A percentile compares a stretch with the other conserved stretches of the same genome.
Conservation (phyloP, 2,888 invertebrate species). For the Conomelus anceps region DNA sequence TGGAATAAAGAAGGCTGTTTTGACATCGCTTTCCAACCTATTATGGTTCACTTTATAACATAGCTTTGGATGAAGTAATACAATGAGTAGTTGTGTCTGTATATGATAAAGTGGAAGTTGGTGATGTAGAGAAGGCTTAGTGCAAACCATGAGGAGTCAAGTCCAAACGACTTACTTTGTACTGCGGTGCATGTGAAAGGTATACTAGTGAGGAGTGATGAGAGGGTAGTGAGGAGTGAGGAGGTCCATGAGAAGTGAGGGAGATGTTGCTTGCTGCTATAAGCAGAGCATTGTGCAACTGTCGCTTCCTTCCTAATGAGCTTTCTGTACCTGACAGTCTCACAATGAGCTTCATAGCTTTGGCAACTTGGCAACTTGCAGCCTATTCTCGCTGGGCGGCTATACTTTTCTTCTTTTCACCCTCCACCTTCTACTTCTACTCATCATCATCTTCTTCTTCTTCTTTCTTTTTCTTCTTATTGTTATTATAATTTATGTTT, state of each 20-base stretch:
- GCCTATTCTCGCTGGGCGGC: neutral
- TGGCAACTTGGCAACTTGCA: neutral
- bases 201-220: neutral
- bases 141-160: neutral
- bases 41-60: too few relatives aligned
- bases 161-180: neutral
- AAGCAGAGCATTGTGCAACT: neutral
- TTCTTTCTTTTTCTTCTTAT: too few relatives aligned
- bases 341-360: neutral
- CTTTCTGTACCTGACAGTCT: neutral
- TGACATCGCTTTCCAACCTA: too few relatives aligned
- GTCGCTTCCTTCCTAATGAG: neutral
- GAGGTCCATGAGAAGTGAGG: neutral
- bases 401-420: neutral
- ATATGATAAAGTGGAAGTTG: neutral
- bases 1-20: too few relatives aligned
- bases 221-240: neutral
- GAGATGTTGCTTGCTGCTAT: too few relatives aligned
- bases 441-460: neutral
- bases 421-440: neutral
- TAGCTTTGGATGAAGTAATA: too few relatives aligned
- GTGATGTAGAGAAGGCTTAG: neutral
- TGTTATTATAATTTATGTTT: too few relatives aligned
- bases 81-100: neutral
- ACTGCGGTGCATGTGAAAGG: neutral